phyloP scores from a whole-genome alignment of 2,797 vertebrate species.

The Thaleichthys pacificus region DNA sequence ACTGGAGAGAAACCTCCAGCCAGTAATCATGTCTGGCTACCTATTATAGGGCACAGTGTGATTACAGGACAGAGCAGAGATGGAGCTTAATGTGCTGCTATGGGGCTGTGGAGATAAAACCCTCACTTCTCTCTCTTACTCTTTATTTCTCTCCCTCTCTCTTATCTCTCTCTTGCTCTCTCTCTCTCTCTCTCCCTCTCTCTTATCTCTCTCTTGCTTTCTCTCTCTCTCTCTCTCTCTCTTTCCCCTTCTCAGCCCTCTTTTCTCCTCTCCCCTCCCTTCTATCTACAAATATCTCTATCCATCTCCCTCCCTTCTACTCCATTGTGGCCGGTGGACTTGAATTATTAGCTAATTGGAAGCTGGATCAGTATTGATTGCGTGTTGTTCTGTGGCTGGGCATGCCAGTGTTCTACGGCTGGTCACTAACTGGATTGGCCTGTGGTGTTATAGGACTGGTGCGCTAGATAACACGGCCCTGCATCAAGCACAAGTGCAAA shows the following conservation, averaged over 20 bases:
- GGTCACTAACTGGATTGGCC: conserved; percentile 61
- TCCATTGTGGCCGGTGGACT: conserved; percentile 40
- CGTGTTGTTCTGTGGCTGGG: conserved; percentile 52
- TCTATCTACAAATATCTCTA: background rate
- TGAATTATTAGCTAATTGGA: conserved; percentile 80
- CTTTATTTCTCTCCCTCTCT: background rate
- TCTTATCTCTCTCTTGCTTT: background rate
- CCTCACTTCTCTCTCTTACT: background rate
- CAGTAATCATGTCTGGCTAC: conserved; percentile 3
- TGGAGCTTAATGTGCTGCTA: conserved; percentile 36
- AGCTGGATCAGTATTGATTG: conserved; percentile 76
- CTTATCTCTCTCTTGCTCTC: background rate
- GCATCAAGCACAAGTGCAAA: conserved; percentile 44
- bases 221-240: background rate
- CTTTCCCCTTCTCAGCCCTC: background rate
- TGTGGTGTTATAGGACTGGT: conserved; percentile 57
- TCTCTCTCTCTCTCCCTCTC: background rate
- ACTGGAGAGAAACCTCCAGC: conserved; percentile 9
- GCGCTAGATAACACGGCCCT: conserved; percentile 51
- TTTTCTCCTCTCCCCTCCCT: background rate
- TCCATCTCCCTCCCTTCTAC: conserved; percentile 7
- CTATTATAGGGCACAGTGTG: conserved; percentile 27
- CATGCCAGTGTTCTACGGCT: conserved; percentile 62
- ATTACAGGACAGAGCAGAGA: conserved; percentile 28
- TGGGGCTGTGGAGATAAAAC: conserved; percentile 30